Evolutionary conservation across 2,888 invertebrate species (phyloP).

Genomic region (Osedax frankpressi): DNA sequence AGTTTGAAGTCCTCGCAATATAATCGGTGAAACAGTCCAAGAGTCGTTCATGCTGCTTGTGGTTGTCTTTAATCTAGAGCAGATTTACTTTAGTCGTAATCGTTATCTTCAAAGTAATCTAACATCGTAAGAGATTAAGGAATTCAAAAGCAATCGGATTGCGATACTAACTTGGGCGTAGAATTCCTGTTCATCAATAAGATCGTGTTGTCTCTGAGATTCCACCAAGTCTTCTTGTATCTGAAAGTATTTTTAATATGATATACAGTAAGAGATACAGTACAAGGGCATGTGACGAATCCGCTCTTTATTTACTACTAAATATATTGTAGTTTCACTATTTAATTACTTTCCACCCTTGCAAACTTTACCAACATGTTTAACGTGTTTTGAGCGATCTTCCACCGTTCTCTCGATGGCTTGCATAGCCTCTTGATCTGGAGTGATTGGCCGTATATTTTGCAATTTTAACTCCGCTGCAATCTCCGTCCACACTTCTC

Average conservation of each 20-base stretch:
- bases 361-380: constrained; percentile 19
- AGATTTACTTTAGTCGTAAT: no score
- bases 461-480: constrained; percentile 38
- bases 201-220: constrained; percentile 41
- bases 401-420: constrained; percentile 41
- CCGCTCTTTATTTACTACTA: no score
- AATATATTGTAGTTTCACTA: no score
- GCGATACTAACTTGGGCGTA: constrained; percentile 46
- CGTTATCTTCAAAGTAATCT: no score
- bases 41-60: constrained; percentile 42
- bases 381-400: constrained; percentile 38
- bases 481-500: constrained; percentile 45
- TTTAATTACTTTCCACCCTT: no score
- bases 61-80: constrained; percentile 43
- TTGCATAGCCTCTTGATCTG: constrained; percentile 43
- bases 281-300: no score
- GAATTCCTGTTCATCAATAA: constrained; percentile 43
- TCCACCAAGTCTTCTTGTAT: constrained; percentile 42
- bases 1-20: constrained; percentile 43
- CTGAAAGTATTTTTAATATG: constrained; percentile 16
- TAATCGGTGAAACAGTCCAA: constrained; percentile 39
- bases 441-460: constrained; percentile 41
- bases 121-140: no score
- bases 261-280: no score
- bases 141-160: no score